These are phyloP conservation scores for Pristionchus mayeri DNA, from an alignment of 2,888 invertebrate species.

Conservation along the genomic window DNA sequence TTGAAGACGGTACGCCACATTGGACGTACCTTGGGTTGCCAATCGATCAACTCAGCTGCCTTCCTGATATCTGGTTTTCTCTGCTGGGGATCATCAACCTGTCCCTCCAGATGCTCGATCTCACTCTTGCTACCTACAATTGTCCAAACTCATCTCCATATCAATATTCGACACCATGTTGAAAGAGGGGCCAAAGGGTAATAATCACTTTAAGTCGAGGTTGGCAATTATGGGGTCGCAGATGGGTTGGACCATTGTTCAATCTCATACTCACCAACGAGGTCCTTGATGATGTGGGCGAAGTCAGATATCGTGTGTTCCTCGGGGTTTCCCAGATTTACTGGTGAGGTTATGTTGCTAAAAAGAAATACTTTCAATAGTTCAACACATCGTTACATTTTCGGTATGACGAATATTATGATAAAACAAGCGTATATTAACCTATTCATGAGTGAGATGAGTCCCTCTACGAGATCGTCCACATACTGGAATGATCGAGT, in stretches of 20 bases:
- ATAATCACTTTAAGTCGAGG: not conserved
- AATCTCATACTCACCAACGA: slow-evolving; percentile 78
- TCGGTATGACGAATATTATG: not conserved
- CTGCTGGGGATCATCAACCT: slow-evolving; percentile 95
- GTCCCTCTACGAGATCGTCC: slow-evolving; percentile 94
- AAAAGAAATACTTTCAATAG: too few species aligned
- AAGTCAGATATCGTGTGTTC: slow-evolving; percentile 92
- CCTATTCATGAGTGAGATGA: slow-evolving; percentile 90
- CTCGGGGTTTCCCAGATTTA: not conserved
- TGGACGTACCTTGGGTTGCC: slow-evolving; percentile 89
- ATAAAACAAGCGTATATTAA: not conserved
- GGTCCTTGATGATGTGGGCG: slow-evolving; percentile 79
- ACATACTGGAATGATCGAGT: slow-evolving; percentile 98
- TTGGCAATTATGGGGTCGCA: not conserved
- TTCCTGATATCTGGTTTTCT: slow-evolving; percentile 92
- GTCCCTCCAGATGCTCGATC: slow-evolving; percentile 87
- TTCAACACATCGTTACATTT: too few species aligned
- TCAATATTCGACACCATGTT: too few species aligned
- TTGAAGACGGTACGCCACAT: too few species aligned
- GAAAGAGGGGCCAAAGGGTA: too few species aligned
- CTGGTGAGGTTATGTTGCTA: not conserved
- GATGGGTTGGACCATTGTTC: not conserved
- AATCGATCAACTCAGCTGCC: slow-evolving; percentile 88
- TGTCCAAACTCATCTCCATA: not conserved
- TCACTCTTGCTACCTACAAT: slow-evolving; percentile 86